These are phyloP conservation scores for Baronia brevicornis DNA, from an alignment of 2,888 invertebrate species.

Conservation along the genomic window DNA sequence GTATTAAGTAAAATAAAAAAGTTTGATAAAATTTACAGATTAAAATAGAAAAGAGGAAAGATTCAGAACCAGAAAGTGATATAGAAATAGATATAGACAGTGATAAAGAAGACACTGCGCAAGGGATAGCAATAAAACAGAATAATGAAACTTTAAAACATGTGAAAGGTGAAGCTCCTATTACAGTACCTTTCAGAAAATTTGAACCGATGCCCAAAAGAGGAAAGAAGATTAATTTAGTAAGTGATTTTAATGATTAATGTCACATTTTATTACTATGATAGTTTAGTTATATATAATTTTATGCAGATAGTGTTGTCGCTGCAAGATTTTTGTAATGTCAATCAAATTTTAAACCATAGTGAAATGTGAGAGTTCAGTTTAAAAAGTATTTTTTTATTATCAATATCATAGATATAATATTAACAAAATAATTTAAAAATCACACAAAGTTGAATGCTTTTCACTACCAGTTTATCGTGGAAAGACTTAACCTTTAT, in stretches of 20 bases:
- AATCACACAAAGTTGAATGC: no score
- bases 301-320: no score
- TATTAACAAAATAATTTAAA: no score
- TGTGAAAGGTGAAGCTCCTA: constrained; percentile 33
- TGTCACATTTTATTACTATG: constrained; percentile 1
- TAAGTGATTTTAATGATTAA: constrained; percentile 28
- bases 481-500: no score
- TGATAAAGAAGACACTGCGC: constrained; percentile 45
- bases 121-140: no score
- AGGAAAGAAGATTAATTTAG: constrained; percentile 71
- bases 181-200: constrained; percentile 47
- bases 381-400: no score
- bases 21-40: constrained; percentile 38
- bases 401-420: no score
- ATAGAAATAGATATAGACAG: constrained; percentile 78
- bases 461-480: no score
- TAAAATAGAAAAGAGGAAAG: constrained; percentile 66
- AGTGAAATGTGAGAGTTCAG: no score
- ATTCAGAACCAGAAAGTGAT: constrained; percentile 70
- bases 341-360: no score
- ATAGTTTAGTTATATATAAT: neutral
- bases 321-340: no score
- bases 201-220: constrained; percentile 65
- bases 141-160: constrained; percentile 10
- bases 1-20: neutral